phyloP scores from a whole-genome alignment of 2,888 invertebrate species.

The Brachyptera risi region DNA sequence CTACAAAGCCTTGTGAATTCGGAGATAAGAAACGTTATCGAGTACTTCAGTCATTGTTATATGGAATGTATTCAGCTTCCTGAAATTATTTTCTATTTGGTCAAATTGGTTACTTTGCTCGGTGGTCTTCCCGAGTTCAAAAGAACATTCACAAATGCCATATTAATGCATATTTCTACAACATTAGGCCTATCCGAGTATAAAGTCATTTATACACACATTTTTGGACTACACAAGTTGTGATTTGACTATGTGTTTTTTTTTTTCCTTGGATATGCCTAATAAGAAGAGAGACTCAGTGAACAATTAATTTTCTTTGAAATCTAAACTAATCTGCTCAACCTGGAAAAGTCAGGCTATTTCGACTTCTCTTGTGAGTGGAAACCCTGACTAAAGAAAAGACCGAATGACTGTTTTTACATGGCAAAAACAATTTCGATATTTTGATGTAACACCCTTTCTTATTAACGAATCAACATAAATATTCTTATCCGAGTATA shows the following conservation, averaged over 20 bases:
- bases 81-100: too few species aligned
- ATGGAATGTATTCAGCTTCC: neutral
- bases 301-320: too few species aligned
- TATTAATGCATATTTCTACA: too few species aligned
- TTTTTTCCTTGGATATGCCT: too few species aligned
- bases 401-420: slow-evolving; percentile 4
- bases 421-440: slow-evolving; percentile 10
- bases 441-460: slow-evolving; percentile 8
- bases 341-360: slow-evolving; percentile 19
- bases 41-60: neutral
- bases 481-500: neutral
- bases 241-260: too few species aligned
- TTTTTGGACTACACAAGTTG: too few species aligned
- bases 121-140: too few species aligned
- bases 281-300: too few species aligned
- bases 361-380: slow-evolving; percentile 21
- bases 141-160: too few species aligned
- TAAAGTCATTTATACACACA: too few species aligned
- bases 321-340: neutral
- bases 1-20: slow-evolving; percentile 1
- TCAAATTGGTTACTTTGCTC: too few species aligned
- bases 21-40: slow-evolving; percentile 14
- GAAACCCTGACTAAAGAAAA: slow-evolving; percentile 16
- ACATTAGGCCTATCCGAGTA: too few species aligned
- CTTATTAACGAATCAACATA: slow-evolving; percentile 10